phyloP scores from a whole-genome alignment of 2,113 vertebrate genomes.

The Ovis canadensis region DNA sequence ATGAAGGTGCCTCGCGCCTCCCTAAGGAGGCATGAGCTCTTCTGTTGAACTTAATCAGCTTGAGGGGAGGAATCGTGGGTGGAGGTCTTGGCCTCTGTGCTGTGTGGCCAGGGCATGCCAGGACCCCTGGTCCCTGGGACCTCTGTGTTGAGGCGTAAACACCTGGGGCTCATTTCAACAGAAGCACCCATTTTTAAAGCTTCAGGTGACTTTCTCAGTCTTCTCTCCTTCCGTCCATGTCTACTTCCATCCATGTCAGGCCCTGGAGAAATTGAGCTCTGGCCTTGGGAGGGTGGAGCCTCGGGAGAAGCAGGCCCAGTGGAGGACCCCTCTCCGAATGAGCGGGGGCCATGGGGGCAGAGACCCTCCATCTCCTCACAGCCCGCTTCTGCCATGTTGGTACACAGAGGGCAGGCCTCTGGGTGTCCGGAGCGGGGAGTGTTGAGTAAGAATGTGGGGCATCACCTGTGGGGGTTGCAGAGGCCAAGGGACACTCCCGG shows the following conservation, averaged over 20 bases:
- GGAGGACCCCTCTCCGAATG: accelerated
- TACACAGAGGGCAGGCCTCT: background rate
- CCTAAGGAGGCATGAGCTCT: background rate
- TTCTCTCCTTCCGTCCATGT: background rate
- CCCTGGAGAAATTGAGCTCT: background rate
- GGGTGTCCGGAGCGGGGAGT: background rate
- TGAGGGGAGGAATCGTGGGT: background rate
- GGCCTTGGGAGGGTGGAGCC: accelerated
- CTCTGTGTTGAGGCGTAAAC: background rate
- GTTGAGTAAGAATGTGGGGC: background rate
- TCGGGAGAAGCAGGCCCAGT: background rate
- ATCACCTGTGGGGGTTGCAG: background rate
- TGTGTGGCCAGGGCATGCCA: background rate
- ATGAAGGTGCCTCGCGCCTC: background rate
- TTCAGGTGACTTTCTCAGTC: background rate
- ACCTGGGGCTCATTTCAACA: background rate
- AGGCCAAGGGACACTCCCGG: background rate
- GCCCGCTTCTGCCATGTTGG: accelerated
- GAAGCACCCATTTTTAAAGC: background rate
- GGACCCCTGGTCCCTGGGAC: background rate
- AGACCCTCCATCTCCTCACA: background rate
- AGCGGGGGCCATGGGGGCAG: background rate
- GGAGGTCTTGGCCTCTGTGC: background rate
- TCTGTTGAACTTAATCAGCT: background rate
- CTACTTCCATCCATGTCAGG: background rate